Evolutionary conservation across 2,888 invertebrate genomes (phyloP), one percentile per base, ranked within the genome.

Genomic region (Nomada fucata): DNA sequence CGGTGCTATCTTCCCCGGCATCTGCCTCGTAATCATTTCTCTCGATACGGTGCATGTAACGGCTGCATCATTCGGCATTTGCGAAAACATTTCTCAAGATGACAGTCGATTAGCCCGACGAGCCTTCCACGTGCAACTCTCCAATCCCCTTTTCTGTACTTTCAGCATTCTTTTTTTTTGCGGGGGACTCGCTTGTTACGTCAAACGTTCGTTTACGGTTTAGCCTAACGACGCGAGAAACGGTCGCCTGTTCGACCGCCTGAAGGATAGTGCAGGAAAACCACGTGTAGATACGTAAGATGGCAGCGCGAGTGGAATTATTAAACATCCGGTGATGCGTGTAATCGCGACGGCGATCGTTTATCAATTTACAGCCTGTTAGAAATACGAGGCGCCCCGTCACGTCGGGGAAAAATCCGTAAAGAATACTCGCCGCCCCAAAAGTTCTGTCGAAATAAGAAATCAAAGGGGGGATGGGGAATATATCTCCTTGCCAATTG

Each of bases 81-180:
- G 69, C 69, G 75, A 84, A 83, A 82, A 74, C 81, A 81, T 82
- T 73, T 74, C 81, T 82, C 81, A 74, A 81, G 81, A 82, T 81
- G 81, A 75, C 81, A 74, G 81, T 80, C 78, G 81, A 82, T 82
- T 81, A 78, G 80, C 69, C 50, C 81, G 81, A 75, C 61, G 64
- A 64, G 81, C 74, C 79, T 81, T 69, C 80, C 80, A 42, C 26
- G 53, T n/a, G 55, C 59, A 11, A 3, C 23, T 29, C 10, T 44
- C 44, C 57, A 29, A 23, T 47, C 11, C 36, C 36, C 36, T 36
- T 29, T 29, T 36, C 36, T 36, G 36, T 47, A n/a, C 52, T 23
- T 26, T 11, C 10, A 3, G 7, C 13, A 5, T 20, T 53, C 65
- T 23, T 77, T 53, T 70, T 70, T 77, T 57, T 76, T 29, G 26